phyloP scores from a whole-genome alignment of 2,888 invertebrate species.

The Papilio elwesi region DNA sequence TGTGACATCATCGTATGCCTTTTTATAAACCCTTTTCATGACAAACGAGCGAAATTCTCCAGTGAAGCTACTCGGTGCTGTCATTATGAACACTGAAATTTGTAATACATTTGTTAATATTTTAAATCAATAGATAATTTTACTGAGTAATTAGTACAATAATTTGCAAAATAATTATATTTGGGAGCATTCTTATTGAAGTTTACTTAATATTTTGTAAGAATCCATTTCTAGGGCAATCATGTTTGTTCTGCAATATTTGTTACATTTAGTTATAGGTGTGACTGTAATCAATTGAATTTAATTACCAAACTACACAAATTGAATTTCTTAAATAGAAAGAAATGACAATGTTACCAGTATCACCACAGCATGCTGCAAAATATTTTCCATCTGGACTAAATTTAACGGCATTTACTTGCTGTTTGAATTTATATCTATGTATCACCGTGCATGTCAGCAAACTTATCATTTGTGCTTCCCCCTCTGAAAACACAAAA shows the following conservation, averaged over 20 bases:
- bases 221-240: too few species aligned
- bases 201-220: too few species aligned
- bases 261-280: too few species aligned
- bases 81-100: conserved; percentile 91
- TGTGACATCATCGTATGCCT: conserved; percentile 92
- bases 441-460: conserved; percentile 93
- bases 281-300: too few species aligned
- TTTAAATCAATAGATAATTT: neutral
- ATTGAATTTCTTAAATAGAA: neutral
- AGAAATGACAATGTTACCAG: conserved; percentile 80
- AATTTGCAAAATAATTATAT: too few species aligned
- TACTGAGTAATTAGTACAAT: too few species aligned
- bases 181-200: too few species aligned
- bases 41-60: conserved; percentile 95
- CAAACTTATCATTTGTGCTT: conserved; percentile 93
- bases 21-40: conserved; percentile 92
- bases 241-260: too few species aligned
- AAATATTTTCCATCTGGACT: conserved; percentile 97
- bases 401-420: conserved; percentile 91
- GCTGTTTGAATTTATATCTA: conserved; percentile 91
- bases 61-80: conserved; percentile 90
- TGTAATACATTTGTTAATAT: neutral
- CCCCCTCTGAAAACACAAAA: conserved; percentile 85
- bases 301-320: too few species aligned
- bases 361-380: conserved; percentile 94